Percentiles rank a stretch among this genome's conserved stretches.
These are phyloP conservation scores for Calypte anna DNA, from an alignment of 2,113 vertebrate genomes.

Conservation along the genomic window DNA sequence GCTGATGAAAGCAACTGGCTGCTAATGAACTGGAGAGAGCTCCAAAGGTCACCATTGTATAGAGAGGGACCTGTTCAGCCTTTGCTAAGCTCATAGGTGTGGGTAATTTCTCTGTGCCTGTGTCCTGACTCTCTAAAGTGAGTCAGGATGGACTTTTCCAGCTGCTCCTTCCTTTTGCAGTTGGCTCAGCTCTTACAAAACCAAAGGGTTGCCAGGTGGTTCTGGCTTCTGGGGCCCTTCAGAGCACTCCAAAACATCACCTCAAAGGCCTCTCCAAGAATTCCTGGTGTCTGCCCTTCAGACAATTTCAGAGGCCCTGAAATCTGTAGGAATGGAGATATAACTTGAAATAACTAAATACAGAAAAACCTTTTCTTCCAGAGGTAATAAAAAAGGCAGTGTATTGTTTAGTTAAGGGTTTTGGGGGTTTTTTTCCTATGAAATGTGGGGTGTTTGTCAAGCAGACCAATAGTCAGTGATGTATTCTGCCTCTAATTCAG, in stretches of 20 bases:
- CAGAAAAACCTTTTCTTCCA: background rate
- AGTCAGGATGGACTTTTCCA: background rate
- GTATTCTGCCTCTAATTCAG: background rate
- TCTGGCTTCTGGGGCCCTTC: background rate
- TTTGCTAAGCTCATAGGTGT: background rate
- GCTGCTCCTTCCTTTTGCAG: background rate
- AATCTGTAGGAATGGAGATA: background rate
- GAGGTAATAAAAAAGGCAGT: background rate
- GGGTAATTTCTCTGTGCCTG: background rate
- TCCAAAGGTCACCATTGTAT: background rate
- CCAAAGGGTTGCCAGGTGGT: background rate
- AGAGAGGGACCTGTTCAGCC: background rate
- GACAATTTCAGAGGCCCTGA: background rate
- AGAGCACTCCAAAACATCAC: rapidly evolving
- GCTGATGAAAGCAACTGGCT: background rate
- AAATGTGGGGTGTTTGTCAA: background rate
- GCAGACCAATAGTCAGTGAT: background rate
- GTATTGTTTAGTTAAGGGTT: background rate
- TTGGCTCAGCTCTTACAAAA: background rate
- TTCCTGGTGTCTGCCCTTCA: background rate
- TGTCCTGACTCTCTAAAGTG: background rate
- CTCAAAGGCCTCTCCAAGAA: background rate
- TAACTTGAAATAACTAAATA: background rate
- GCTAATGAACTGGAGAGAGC: background rate
- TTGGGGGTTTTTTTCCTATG: background rate